These are phyloP conservation scores for Callyntrura guangdongensis DNA, from an alignment of 2,888 invertebrate species.

Conservation along the genomic window DNA sequence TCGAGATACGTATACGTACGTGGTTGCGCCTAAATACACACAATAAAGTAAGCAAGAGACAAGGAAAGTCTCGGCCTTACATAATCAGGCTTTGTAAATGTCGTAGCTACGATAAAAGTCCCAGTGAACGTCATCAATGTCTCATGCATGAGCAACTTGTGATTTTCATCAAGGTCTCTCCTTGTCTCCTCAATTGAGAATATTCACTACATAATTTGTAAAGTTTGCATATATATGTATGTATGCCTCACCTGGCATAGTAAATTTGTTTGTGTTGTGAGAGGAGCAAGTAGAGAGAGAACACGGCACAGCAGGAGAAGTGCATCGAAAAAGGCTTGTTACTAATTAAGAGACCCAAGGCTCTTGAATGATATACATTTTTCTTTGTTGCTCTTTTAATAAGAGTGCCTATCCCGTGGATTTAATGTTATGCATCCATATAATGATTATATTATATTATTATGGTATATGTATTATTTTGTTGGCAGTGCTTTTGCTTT, in stretches of 20 bases:
- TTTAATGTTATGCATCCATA: not conserved
- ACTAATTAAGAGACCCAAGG: slow-evolving; percentile 76
- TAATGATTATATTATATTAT: not conserved
- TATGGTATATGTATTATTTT: slow-evolving; percentile 35
- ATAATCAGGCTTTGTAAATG: slow-evolving; percentile 11
- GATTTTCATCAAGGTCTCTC: slow-evolving; percentile 68
- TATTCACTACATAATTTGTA: not conserved
- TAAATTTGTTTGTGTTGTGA: not conserved
- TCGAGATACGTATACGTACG: not conserved
- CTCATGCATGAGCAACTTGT: slow-evolving; percentile 63
- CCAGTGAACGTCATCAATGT: slow-evolving; percentile 24
- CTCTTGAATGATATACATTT: not conserved
- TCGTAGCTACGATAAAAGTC: not conserved
- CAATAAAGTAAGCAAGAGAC: not conserved
- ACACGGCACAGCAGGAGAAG: slow-evolving; percentile 59
- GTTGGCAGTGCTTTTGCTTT: not conserved
- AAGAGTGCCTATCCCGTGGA: not conserved
- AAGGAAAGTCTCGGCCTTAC: slow-evolving; percentile 3
- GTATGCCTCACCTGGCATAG: not conserved
- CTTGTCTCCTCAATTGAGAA: slow-evolving; percentile 6
- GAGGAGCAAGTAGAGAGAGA: slow-evolving; percentile 21
- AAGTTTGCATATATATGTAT: not conserved
- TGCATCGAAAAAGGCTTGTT: slow-evolving; percentile 48
- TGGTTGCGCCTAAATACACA: not conserved
- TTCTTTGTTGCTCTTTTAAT: slow-evolving; percentile 37